Percentiles rank a stretch among this genome's conserved stretches.
phyloP scores from a whole-genome alignment of 2,888 invertebrate genomes.

The Drosophila kanekoi region DNA sequence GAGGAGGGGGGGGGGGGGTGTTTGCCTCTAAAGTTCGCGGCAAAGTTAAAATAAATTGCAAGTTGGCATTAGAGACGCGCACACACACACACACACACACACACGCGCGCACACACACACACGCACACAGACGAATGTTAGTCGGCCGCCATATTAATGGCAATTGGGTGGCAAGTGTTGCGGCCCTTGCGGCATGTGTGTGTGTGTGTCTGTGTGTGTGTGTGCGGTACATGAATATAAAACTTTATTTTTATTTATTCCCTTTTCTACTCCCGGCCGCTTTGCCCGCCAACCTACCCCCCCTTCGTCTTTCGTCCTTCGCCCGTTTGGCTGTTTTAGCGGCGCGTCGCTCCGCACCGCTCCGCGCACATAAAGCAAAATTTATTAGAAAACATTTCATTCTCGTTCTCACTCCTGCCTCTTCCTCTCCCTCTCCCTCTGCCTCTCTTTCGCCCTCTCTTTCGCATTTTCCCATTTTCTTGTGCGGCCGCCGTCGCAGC shows the following conservation, averaged over 20 bases:
- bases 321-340: constrained; percentile 23
- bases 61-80: constrained; percentile 81
- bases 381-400: constrained; percentile 85
- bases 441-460: constrained; percentile 10
- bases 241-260: constrained; percentile 81
- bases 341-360: constrained; percentile 48
- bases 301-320: constrained; percentile 1
- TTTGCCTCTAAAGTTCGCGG: constrained; percentile 76
- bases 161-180: constrained; percentile 82
- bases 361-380: constrained; percentile 84
- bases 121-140: constrained; percentile 64
- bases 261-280: constrained; percentile 65
- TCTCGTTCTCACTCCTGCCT: constrained; percentile 62
- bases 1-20: background rate
- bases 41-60: constrained; percentile 78
- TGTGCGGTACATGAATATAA: constrained; percentile 78
- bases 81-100: constrained; percentile 37
- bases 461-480: constrained; percentile 35
- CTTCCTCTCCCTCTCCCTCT: constrained; percentile 32
- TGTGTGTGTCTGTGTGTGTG: constrained; percentile 54
- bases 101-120: constrained; percentile 32
- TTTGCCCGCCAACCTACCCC: constrained; percentile 18
- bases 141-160: constrained; percentile 83
- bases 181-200: constrained; percentile 60
- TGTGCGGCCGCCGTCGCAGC: constrained; percentile 41